A percentile compares a stretch with the other conserved stretches of the same genome.
These are phyloP conservation scores for Thaumatotibia leucotreta DNA, from an alignment of 1,140 invertebrate genomes.

Conservation along the genomic window DNA sequence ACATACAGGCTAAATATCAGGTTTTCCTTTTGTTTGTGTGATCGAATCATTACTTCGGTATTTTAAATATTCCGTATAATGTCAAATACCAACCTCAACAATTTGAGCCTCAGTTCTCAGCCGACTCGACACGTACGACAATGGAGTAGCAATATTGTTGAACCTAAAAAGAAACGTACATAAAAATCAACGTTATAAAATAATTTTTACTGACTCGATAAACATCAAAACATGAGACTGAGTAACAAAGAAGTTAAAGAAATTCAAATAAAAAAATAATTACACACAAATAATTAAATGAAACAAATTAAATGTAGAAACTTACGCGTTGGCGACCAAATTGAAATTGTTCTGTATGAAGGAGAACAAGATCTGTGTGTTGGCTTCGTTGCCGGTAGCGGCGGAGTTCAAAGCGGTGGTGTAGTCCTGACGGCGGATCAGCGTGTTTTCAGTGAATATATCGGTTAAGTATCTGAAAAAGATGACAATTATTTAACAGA, in stretches of 20 bases:
- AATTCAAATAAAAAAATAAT: too few relatives aligned
- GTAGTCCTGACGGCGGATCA: conserved; percentile 67
- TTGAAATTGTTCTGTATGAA: conserved; percentile 70
- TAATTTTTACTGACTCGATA: too few relatives aligned
- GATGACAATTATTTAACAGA: neutral
- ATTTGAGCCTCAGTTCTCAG: conserved; percentile 42
- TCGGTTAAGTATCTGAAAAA: conserved; percentile 37
- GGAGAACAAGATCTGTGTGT: conserved; percentile 66
- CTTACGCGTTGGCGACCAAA: conserved; percentile 71
- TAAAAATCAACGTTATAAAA: neutral
- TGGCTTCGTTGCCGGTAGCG: conserved; percentile 60
- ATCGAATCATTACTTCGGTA: neutral
- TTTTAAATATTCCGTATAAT: neutral
- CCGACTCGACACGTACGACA: conserved; percentile 48
- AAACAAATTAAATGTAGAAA: conserved; percentile 20
- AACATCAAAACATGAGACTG: too few relatives aligned
- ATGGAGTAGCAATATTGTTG: conserved; percentile 26
- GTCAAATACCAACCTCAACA: conserved; percentile 34
- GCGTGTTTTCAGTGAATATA: conserved; percentile 38
- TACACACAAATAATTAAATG: neutral
- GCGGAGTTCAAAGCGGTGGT: conserved; percentile 62
- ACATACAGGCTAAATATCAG: too few relatives aligned
- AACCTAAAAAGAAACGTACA: conserved; percentile 32
- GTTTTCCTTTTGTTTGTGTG: neutral
- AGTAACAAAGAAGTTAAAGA: too few relatives aligned